Evolutionary conservation across 2,113 vertebrate genomes (phyloP).

Genomic region (Eolophus roseicapilla): DNA sequence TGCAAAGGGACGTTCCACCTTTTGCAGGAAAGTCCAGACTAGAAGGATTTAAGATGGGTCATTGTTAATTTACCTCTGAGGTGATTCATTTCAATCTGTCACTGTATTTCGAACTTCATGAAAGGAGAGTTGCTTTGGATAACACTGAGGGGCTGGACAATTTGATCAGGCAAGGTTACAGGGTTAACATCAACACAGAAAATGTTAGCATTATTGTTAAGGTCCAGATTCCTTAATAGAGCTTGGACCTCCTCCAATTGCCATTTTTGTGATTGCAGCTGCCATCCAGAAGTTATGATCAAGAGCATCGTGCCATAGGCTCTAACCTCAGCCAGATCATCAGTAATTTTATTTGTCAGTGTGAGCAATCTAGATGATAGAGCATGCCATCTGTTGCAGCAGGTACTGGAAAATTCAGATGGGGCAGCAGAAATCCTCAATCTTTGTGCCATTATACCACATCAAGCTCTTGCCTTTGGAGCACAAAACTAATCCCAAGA

Average conservation of each 20-base stretch:
- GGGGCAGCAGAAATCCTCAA: background rate
- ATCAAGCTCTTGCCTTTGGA: background rate
- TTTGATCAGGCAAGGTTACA: background rate
- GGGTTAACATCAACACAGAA: background rate
- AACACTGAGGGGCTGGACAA: too few relatives aligned
- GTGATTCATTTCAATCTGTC: background rate
- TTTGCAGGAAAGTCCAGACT: background rate
- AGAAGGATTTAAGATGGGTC: background rate
- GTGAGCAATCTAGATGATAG: background rate
- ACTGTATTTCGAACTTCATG: background rate
- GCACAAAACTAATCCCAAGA: background rate
- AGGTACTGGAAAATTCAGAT: background rate
- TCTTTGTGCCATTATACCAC: background rate
- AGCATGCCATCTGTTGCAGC: background rate
- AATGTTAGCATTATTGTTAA: rapidly evolving
- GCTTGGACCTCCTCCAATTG: background rate
- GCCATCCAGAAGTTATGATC: background rate
- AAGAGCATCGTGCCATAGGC: background rate
- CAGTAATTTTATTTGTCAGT: background rate
- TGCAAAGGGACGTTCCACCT: background rate
- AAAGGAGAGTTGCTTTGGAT: background rate
- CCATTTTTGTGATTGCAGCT: background rate
- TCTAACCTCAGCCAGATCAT: background rate
- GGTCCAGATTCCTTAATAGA: background rate
- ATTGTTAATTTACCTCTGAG: background rate